Conservation (phyloP, 2,888 invertebrate genomes). For the Slavum lentiscoides region DNA sequence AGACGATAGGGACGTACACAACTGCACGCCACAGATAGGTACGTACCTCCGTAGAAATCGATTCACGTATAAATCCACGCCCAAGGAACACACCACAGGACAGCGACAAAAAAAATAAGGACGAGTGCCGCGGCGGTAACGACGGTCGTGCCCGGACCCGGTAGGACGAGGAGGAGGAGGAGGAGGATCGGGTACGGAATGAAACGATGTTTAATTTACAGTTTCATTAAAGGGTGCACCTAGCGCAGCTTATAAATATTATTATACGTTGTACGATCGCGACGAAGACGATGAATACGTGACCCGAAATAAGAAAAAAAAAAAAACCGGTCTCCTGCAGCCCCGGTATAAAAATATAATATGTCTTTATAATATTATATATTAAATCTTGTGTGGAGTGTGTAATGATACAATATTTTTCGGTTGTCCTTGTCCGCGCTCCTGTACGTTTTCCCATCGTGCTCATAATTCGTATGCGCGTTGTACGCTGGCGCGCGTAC, state of each 20-base stretch:
- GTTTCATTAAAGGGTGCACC: slow-evolving; percentile 15
- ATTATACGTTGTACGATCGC: too few species aligned
- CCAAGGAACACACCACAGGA: neutral
- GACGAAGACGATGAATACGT: neutral
- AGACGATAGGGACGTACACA: too few species aligned
- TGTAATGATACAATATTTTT: too few species aligned
- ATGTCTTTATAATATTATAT: neutral
- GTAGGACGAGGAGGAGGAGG: too few species aligned
- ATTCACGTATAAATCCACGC: slow-evolving; percentile 23
- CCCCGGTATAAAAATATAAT: neutral
- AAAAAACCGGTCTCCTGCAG: slow-evolving; percentile 26
- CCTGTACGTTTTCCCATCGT: too few species aligned
- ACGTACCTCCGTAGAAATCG: neutral
- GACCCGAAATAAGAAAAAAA: neutral
- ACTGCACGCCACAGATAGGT: too few species aligned
- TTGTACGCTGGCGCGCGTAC: too few species aligned
- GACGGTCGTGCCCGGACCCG: neutral
- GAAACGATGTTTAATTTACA: slow-evolving; percentile 53
- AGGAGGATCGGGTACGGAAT: slow-evolving; percentile 18
- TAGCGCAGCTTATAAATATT: neutral
- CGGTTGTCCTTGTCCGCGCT: too few species aligned
- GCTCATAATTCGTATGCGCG: too few species aligned
- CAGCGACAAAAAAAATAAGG: too few species aligned
- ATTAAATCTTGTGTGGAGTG: neutral
- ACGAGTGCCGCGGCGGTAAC: neutral